phyloP scores from a whole-genome alignment of 2,888 invertebrate species.

The Cheilosia pagana region DNA sequence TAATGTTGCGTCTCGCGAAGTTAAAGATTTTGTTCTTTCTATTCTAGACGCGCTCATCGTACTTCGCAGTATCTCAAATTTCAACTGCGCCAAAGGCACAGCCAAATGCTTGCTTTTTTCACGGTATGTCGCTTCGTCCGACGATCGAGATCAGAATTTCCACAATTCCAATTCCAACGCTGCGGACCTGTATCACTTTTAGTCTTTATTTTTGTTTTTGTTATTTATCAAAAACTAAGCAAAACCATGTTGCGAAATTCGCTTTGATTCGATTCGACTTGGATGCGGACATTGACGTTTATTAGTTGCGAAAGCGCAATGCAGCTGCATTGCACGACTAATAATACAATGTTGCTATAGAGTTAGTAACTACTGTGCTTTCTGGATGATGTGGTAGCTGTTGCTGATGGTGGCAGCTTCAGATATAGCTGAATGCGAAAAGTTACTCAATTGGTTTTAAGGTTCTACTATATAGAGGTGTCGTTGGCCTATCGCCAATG shows the following conservation, averaged over 20 bases:
- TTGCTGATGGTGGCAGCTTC: neutral
- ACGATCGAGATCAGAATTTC: conserved; percentile 19
- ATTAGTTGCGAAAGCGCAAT: conserved; percentile 52
- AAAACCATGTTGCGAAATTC: conserved; percentile 39
- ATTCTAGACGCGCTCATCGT: neutral
- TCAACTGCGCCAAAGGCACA: conserved; percentile 32
- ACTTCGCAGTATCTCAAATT: conserved; percentile 40
- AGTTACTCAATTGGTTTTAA: conserved; percentile 25
- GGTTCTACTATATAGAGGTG: conserved; percentile 22
- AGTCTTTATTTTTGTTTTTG: neutral
- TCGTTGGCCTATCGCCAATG: conserved; percentile 35
- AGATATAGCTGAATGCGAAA: neutral
- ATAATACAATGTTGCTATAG: conserved; percentile 46
- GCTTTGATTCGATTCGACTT: conserved; percentile 49
- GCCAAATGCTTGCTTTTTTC: conserved; percentile 53
- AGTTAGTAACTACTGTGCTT: no score
- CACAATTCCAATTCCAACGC: conserved; percentile 10
- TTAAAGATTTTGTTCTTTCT: conserved; percentile 11
- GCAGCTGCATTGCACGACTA: conserved; percentile 12
- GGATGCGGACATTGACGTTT: conserved; percentile 43
- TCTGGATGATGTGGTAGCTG: neutral
- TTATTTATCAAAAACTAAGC: neutral
- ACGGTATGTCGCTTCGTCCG: conserved; percentile 64
- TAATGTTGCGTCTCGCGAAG: conserved; percentile 28
- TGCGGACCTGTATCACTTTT: neutral